These are phyloP conservation scores for Crioceris asparagi DNA, from an alignment of 2,888 invertebrate genomes.

Conservation along the genomic window DNA sequence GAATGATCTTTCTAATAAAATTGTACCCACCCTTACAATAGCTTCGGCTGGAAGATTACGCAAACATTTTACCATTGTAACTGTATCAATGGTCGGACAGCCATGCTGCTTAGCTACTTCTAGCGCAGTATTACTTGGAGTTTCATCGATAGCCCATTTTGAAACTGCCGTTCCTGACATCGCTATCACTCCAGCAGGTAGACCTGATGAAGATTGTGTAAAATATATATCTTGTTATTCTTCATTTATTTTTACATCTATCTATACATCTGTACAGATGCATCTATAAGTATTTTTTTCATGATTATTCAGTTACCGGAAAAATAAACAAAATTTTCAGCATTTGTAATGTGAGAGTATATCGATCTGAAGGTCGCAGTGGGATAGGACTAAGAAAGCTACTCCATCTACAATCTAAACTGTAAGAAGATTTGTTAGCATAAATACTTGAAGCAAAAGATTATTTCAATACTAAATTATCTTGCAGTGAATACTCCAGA, in stretches of 20 bases:
- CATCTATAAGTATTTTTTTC: background rate
- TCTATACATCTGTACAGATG: too few relatives aligned
- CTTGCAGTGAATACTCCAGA: too few relatives aligned
- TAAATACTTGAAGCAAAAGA: too few relatives aligned
- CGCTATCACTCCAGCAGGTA: slow-evolving; percentile 52
- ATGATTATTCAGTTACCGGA: background rate
- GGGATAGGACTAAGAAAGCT: too few relatives aligned
- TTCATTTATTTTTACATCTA: background rate
- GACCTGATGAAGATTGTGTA: slow-evolving; percentile 26
- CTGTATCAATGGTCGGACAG: slow-evolving; percentile 48
- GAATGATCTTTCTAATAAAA: background rate
- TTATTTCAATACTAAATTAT: too few relatives aligned
- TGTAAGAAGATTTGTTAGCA: too few relatives aligned
- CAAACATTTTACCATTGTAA: slow-evolving; percentile 57
- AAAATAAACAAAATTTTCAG: too few relatives aligned
- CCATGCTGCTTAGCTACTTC: slow-evolving; percentile 52
- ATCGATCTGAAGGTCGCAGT: too few relatives aligned
- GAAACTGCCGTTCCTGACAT: slow-evolving; percentile 68
- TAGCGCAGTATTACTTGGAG: slow-evolving; percentile 50
- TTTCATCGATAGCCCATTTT: slow-evolving; percentile 55
- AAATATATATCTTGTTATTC: background rate
- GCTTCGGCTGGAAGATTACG: slow-evolving; percentile 39
- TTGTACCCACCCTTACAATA: slow-evolving; percentile 36
- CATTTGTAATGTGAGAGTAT: too few relatives aligned
- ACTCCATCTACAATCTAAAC: too few relatives aligned